phyloP scores from a whole-genome alignment of 2,888 invertebrate genomes.

The Eupsilia transversa region DNA sequence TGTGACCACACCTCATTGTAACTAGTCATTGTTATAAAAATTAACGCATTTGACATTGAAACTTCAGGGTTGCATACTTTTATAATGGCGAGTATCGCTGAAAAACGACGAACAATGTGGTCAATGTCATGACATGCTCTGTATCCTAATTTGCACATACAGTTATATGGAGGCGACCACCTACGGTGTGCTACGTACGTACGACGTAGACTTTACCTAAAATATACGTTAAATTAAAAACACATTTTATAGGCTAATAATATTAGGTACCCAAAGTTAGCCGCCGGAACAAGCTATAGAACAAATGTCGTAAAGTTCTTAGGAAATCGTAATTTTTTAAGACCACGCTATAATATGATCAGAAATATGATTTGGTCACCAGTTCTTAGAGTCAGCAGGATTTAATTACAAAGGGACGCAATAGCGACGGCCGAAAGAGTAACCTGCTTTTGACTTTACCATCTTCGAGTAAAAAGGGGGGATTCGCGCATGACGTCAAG shows the following conservation, averaged over 20 bases:
- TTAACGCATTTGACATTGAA: slow-evolving; percentile 59
- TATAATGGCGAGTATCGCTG: slow-evolving; percentile 14
- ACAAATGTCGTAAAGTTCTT: slow-evolving; percentile 9
- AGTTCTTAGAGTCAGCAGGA: not conserved
- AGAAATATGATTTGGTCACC: not conserved
- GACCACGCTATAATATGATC: not conserved
- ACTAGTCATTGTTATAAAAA: slow-evolving; percentile 42
- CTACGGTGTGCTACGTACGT: slow-evolving; percentile 22
- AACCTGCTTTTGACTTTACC: not conserved
- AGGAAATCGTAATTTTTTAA: not conserved
- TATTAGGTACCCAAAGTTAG: not conserved
- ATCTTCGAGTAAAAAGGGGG: slow-evolving; percentile 12
- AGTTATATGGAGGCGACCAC: slow-evolving; percentile 29
- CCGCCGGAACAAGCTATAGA: slow-evolving; percentile 3
- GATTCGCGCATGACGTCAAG: slow-evolving; percentile 56
- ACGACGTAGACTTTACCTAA: slow-evolving; percentile 16
- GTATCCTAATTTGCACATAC: slow-evolving; percentile 7
- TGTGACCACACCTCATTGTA: slow-evolving; percentile 39
- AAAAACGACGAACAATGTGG: slow-evolving; percentile 1
- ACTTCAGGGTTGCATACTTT: slow-evolving; percentile 40
- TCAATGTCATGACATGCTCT: slow-evolving; percentile 29
- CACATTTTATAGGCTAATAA: slow-evolving; percentile 40
- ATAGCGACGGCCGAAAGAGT: not conserved
- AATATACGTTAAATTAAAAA: slow-evolving; percentile 14
- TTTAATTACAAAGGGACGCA: not conserved